Base-by-base conservation (phyloP, 2,797 vertebrate genomes). In the Rhodeus uyekii region DNA sequence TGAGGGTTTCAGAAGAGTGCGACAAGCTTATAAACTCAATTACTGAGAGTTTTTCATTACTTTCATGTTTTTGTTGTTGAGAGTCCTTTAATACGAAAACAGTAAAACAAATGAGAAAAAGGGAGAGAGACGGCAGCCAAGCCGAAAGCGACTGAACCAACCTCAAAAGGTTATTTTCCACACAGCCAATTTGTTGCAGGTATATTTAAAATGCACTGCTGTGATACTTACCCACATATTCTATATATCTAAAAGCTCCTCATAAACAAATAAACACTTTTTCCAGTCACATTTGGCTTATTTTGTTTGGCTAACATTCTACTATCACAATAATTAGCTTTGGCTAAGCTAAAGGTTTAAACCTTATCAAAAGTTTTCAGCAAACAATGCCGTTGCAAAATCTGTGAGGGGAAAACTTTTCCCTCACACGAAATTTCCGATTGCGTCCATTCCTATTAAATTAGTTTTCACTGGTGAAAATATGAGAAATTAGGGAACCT, bases 1-100 rank as follows among this genome's bases (percentile, higher is more conserved):
- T n/a, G 46, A 75, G 50, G 72, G 64, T 74, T 78, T 83, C 34
- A 81, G 55, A 85, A 69, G 72, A 83, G 69, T 39, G 65, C 81
- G 48, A 64, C 78, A 60, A 82, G 50, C 81, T 82, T n/a, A 82
- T 86, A 86, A 89, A 86, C 80, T 80, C 78, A 86, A 77, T 87
- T 81, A 82, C 78, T 55, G 34, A 27, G 64, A 48, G 44, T 75
- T 80, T 75, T 83, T 86, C 71, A 82, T 53, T 50, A 75, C 71
- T 86, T 78, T 76, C 79, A 80, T 76, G 34, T 65, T 72, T 85
- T 83, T 83, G 81, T 76, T 86, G 86, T 84, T 84, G 42, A 74
- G 63, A 85, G 80, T 53, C 50, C 81, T 87, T 87, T 85, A 83
- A 77, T 85, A 75, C 34, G 27, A 48, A 68, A 44, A 42, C 72